Evolutionary conservation across 2,797 vertebrate genomes (phyloP), one percentile per base, ranked within the genome.

Genomic region (Huso huso): DNA sequence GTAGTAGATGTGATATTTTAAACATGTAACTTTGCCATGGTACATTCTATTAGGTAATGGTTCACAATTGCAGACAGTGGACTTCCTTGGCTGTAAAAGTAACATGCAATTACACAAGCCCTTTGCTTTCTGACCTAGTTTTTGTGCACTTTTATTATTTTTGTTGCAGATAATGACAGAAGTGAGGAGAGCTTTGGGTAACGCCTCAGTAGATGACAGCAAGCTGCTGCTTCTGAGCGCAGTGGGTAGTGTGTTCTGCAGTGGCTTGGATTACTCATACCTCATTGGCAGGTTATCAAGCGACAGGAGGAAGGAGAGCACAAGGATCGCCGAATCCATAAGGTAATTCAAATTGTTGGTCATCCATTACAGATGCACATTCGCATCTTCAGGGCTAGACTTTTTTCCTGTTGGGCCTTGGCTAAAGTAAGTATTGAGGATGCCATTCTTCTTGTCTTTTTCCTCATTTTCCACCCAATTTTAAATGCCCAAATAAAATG

Each of bases 241-340:
- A 0, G 96, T 99, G 70, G 96, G 95, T 68, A 95, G 93, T 0
- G 89, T 95, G 61, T 99, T 99, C 90, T 99, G 96, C 83, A 95
- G 95, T 0, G 96, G 96, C 70, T 85, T 99, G 76, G 96, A 99
- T 81, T 94, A 95, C 58, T 97, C 95, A 66, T 97, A 98, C 87
- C 90, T 99, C 68, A 95, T 99, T 2, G 95, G 95, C 68, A 93
- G 93, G 73, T 85, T 99, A 81, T 96, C 95, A 75, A 95, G 90
- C 11, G 95, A 98, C 86, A 91, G 95, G 76, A 88, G 95, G 69
- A 97, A 98, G 89, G 95, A 98, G 80, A 99, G 96, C 86, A 92
- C 92, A 64, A 91, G 96, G 75, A 98, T 99, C 61, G 90, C 95
- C 49, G 96, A 99, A 69, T 93, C 95, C 64, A 94, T 99, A 82